Conservation (phyloP, 2,797 vertebrate genomes). For the Neomorphus geoffroyi region DNA sequence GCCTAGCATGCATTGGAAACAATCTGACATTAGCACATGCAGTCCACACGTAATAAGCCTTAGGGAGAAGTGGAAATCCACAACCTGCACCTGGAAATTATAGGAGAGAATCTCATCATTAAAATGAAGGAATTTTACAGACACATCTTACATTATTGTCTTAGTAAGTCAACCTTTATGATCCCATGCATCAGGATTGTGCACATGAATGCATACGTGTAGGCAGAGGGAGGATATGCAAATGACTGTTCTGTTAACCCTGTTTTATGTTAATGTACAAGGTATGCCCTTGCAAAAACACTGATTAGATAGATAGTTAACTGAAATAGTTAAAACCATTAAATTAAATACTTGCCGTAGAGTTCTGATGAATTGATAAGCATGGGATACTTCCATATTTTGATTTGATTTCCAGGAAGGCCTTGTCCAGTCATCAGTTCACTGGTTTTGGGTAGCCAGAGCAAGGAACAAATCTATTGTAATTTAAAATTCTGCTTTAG, state of each 20-base stretch:
- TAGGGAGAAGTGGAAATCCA: not conserved
- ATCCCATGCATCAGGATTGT: not conserved
- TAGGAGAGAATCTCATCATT: not conserved
- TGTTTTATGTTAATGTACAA: not conserved
- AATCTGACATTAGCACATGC: not conserved
- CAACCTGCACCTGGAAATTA: not conserved
- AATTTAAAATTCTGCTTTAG: not conserved
- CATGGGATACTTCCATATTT: constrained; percentile 69
- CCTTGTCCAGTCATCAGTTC: constrained; percentile 78
- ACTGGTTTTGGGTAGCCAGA: constrained; percentile 74
- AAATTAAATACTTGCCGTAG: constrained; percentile 67
- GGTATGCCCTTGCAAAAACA: not conserved
- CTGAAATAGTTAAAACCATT: not conserved
- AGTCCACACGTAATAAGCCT: not conserved
- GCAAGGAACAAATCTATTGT: constrained; percentile 81
- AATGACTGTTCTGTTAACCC: not conserved
- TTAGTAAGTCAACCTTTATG: not conserved
- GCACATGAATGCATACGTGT: not conserved
- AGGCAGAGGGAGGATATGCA: not conserved
- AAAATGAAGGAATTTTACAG: not conserved
- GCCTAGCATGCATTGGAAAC: not conserved
- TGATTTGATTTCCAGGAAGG: constrained; percentile 74
- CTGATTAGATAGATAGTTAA: not conserved
- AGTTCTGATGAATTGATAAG: constrained; percentile 65
- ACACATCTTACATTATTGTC: not conserved